Percentiles rank a stretch among this genome's conserved stretches.
phyloP scores from a whole-genome alignment of 2,888 invertebrate genomes.

The Pollenia angustigena region DNA sequence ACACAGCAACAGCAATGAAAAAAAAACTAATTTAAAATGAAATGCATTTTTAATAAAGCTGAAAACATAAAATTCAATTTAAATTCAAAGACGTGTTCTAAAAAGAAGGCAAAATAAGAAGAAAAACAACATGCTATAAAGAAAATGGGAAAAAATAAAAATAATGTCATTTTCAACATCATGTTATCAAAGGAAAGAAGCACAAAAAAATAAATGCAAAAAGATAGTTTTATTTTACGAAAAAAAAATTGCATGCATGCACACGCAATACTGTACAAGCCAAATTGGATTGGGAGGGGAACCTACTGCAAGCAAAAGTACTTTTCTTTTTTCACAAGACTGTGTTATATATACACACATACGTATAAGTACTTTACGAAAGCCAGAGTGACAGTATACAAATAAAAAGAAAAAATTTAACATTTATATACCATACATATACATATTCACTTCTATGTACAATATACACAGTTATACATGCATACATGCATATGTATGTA shows the following conservation, averaged over 20 bases:
- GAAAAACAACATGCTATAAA: slow-evolving; percentile 48
- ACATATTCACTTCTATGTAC: neutral
- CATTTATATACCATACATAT: neutral
- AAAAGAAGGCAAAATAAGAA: slow-evolving; percentile 61
- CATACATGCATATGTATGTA: slow-evolving; percentile 1
- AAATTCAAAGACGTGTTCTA: slow-evolving; percentile 81
- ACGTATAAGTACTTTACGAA: slow-evolving; percentile 18
- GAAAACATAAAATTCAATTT: slow-evolving; percentile 81
- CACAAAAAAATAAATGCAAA: slow-evolving; percentile 33
- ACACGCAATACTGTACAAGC: slow-evolving; percentile 49
- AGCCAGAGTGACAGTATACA: slow-evolving; percentile 71
- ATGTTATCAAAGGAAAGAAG: slow-evolving; percentile 65
- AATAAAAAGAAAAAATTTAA: slow-evolving; percentile 45
- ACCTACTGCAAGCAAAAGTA: slow-evolving; percentile 51
- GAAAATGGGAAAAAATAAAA: slow-evolving; percentile 48
- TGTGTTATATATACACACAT: neutral
- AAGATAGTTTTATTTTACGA: slow-evolving; percentile 56
- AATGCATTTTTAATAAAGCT: slow-evolving; percentile 81
- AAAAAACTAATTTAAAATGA: slow-evolving; percentile 73
- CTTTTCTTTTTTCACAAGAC: slow-evolving; percentile 46
- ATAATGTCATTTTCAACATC: slow-evolving; percentile 72
- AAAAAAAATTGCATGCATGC: slow-evolving; percentile 55
- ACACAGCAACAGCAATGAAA: slow-evolving; percentile 76
- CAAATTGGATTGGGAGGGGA: slow-evolving; percentile 57
- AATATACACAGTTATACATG: neutral